phyloP scores from a whole-genome alignment of 2,797 vertebrate species.

The Pseudopleuronectes americanus region DNA sequence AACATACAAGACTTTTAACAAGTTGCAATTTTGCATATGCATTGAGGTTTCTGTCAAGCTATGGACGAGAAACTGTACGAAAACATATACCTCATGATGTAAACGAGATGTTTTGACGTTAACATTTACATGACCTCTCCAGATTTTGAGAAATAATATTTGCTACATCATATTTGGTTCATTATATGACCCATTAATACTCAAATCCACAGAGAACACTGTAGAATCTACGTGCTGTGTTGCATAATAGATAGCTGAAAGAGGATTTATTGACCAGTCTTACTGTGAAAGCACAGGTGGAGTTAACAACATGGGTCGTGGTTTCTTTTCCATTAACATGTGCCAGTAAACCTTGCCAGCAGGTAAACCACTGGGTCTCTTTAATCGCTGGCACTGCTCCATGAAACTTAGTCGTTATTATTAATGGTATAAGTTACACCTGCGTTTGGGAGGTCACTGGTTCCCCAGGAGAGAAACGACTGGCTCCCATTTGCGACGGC shows the following conservation, averaged over 20 bases:
- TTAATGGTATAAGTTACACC: constrained; percentile 26
- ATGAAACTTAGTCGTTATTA: constrained; percentile 5
- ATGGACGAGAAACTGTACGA: too few species aligned
- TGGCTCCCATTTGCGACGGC: constrained; percentile 69
- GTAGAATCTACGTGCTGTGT: not conserved
- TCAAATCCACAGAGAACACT: not conserved
- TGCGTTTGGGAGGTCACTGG: constrained; percentile 37
- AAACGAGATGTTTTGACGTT: too few species aligned
- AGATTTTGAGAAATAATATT: too few species aligned
- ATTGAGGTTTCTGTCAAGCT: too few species aligned
- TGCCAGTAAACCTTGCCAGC: not conserved
- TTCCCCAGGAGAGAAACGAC: constrained; percentile 67
- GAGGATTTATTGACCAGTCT: constrained; percentile 5
- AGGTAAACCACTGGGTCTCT: not conserved
- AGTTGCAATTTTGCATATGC: not conserved
- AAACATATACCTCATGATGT: too few species aligned
- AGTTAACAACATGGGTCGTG: not conserved
- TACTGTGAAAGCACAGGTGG: not conserved
- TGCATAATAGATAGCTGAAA: constrained; percentile 1
- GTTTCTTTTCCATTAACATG: not conserved
- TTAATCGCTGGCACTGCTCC: constrained; percentile 1
- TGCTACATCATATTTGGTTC: not conserved
- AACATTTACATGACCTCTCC: too few species aligned
- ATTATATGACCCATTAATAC: not conserved
- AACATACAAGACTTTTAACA: not conserved